These are phyloP conservation scores for Habrosyne pyritoides DNA, from an alignment of 2,888 invertebrate species.

Conservation along the genomic window DNA sequence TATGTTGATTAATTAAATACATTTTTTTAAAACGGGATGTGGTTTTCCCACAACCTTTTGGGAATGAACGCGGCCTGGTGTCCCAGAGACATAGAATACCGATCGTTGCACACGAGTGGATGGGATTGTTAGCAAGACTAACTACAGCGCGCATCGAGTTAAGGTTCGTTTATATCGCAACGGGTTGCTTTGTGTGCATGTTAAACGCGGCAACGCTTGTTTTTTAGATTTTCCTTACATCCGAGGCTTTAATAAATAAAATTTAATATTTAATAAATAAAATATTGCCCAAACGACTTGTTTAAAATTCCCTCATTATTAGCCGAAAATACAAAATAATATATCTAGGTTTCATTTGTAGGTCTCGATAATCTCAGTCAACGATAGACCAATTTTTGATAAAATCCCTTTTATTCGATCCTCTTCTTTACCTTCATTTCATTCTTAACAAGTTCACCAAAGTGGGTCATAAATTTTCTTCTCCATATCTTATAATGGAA, in stretches of 20 bases:
- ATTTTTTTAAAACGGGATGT: not conserved
- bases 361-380: too few species aligned
- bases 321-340: too few species aligned
- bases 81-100: not conserved
- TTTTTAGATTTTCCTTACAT: too few species aligned
- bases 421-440: not conserved
- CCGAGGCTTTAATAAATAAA: too few species aligned
- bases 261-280: too few species aligned
- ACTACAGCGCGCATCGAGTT: not conserved
- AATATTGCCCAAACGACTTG: too few species aligned
- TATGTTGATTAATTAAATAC: too few species aligned
- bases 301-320: too few species aligned
- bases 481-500: not conserved
- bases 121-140: not conserved
- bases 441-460: not conserved
- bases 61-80: not conserved
- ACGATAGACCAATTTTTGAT: too few species aligned
- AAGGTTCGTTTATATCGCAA: not conserved
- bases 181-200: not conserved
- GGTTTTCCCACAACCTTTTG: not conserved
- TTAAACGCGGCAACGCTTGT: not conserved
- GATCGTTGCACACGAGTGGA: not conserved
- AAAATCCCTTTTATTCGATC: not conserved
- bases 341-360: too few species aligned
- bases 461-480: not conserved